These are phyloP conservation scores for Helarctos malayanus DNA, from an alignment of 2,797 vertebrate species.

Conservation along the genomic window DNA sequence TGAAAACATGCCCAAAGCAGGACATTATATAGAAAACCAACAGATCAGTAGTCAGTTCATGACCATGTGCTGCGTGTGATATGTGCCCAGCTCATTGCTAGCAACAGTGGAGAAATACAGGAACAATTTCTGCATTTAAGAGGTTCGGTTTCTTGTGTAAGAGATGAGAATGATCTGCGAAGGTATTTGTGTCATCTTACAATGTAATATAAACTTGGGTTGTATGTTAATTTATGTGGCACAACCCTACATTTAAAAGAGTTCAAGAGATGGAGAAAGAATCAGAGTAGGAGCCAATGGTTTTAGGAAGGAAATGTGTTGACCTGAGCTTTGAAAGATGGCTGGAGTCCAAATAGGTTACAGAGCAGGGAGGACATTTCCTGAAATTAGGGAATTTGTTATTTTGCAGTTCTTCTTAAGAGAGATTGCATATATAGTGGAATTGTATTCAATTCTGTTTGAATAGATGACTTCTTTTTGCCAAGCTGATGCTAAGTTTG, in stretches of 20 bases:
- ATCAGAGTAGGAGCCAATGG: neutral
- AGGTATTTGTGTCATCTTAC: neutral
- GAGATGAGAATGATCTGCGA: neutral
- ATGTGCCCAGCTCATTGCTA: neutral
- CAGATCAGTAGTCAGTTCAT: neutral
- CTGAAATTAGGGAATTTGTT: neutral
- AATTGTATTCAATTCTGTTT: neutral
- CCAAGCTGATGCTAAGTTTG: slow-evolving; percentile 11
- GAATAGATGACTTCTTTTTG: neutral
- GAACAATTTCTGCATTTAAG: neutral
- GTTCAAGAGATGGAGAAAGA: neutral
- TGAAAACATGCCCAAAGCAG: neutral
- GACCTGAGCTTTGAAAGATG: neutral
- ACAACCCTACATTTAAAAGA: neutral
- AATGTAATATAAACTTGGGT: neutral
- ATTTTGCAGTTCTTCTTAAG: neutral
- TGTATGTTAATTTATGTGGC: neutral
- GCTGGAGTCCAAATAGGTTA: neutral
- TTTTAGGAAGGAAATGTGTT: neutral
- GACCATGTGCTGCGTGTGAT: neutral
- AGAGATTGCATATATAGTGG: neutral
- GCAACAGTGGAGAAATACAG: neutral
- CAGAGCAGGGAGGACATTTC: neutral
- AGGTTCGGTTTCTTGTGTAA: neutral
- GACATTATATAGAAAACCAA: neutral